These are phyloP conservation scores for Diplodus sargus DNA, from an alignment of 2,797 vertebrate species.

Conservation along the genomic window DNA sequence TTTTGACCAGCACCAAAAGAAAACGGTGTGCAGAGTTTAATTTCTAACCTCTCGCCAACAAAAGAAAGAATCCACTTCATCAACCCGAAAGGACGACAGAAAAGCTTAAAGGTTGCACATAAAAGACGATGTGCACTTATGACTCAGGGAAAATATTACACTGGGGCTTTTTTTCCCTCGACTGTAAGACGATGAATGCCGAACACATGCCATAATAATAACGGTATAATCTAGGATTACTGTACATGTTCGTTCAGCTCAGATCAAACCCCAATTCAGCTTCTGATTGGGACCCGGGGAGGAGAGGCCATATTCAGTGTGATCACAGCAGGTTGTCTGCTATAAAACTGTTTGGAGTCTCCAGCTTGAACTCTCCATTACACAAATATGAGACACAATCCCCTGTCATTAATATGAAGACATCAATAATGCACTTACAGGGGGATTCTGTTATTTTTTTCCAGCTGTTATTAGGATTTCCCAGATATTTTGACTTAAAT, in stretches of 20 bases:
- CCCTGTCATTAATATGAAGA: conserved; percentile 24
- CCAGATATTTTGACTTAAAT: background rate
- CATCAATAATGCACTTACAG: conserved; percentile 29
- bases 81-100: background rate
- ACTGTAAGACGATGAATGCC: background rate
- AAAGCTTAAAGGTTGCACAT: background rate
- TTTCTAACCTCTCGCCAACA: background rate
- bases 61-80: background rate
- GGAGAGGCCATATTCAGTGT: conserved; percentile 28
- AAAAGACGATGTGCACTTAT: background rate
- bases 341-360: conserved; percentile 49
- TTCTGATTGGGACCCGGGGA: conserved; percentile 49
- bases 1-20: too few species aligned
- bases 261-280: conserved; percentile 49
- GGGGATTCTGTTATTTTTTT: background rate
- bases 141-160: background rate
- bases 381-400: conserved; percentile 55
- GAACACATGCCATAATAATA: conserved; percentile 10
- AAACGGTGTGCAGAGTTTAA: background rate
- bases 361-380: conserved; percentile 29
- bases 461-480: background rate
- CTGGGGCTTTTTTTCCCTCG: background rate
- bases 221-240: conserved; percentile 60
- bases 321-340: conserved; percentile 53
- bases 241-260: conserved; percentile 30